Base-by-base conservation (phyloP, 2,797 vertebrate species). In the Notamacropus eugenii region DNA sequence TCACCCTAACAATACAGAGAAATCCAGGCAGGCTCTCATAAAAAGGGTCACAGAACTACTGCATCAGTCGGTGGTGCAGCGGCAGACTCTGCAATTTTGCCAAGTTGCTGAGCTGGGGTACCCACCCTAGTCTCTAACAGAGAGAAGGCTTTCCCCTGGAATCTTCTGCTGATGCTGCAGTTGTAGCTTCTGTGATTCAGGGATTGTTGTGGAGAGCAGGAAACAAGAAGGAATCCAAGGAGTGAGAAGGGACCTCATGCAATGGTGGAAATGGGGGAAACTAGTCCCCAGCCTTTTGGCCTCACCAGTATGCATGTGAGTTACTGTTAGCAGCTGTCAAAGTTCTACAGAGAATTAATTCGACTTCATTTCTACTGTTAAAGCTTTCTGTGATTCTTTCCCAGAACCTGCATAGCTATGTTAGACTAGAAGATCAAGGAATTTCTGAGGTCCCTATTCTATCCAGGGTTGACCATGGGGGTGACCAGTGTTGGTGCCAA, bases 271-370 rank as follows among this genome's bases (percentile, higher is more conserved):
- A 50, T 1, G 0, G 54, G 92, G 56, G 54, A 31, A 54, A 4
- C 92, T 34, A 87, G 28, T 55, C 54, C 58, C 24, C 28, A 16
- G 52, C 95, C 31, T 90, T 62, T 90, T 55, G 0, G 0, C 34
- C 24, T 82, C 0, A 0, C 27, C 55, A 91, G 16, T 52, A 14
- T 93, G 55, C 34, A 92, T 74, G 74, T 40, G 82, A 3, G 57
- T 93, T 54, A 29, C 54, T 16, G 50, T 62, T 19, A 87, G 56
- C n/a, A 29, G 40, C 22, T 40, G 50, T 74, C 57, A 2, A 28
- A 55, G 29, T 92, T 96, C 28, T 24, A 93, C 57, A 67, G 57
- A 1, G 59, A 67, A 58, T 46, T n/a, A 31, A 91, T 93, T 96
- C 62, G 52, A n/a, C 95, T 95, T 96, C 0, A 50, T 87, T 87